phyloP scores from a whole-genome alignment of 1,140 invertebrate genomes.

The Drosophila insularis region DNA sequence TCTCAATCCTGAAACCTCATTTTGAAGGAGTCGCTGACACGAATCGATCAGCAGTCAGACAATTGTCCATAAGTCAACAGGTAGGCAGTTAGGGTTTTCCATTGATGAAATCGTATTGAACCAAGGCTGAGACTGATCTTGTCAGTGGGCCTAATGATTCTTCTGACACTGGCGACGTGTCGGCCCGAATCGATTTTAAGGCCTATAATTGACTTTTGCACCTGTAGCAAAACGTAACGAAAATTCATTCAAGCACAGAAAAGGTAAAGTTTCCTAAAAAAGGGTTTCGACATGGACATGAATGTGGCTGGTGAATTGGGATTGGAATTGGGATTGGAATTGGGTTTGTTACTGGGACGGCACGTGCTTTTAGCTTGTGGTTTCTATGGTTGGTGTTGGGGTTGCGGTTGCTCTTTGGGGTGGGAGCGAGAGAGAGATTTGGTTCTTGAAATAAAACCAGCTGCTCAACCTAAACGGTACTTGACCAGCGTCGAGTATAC shows the following conservation, averaged over 20 bases:
- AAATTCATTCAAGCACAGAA: constrained; percentile 40
- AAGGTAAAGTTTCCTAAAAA: neutral
- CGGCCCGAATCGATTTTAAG: constrained; percentile 46
- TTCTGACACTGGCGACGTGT: constrained; percentile 46
- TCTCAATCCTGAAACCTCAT: too few relatives aligned
- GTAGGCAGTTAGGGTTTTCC: constrained; percentile 21
- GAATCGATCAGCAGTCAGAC: constrained; percentile 56
- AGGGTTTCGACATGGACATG: neutral
- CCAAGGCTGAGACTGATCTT: constrained; percentile 30
- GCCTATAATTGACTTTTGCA: constrained; percentile 53
- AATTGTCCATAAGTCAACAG: neutral
- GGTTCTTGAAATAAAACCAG: constrained; percentile 17
- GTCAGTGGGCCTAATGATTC: constrained; percentile 48
- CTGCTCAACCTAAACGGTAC: constrained; percentile 36
- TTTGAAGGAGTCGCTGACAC: constrained; percentile 54
- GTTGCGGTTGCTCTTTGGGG: neutral
- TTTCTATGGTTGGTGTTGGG: constrained; percentile 27
- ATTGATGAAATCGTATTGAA: constrained; percentile 24
- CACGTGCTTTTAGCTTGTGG: constrained; percentile 42
- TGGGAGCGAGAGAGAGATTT: neutral
- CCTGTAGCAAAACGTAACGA: constrained; percentile 24
- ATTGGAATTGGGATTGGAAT: constrained; percentile 2
- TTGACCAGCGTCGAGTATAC: constrained; percentile 43
- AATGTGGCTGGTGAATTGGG: constrained; percentile 2
- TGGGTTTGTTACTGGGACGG: constrained; percentile 12